Percentiles rank a stretch among this genome's conserved stretches.
phyloP scores from a whole-genome alignment of 2,797 vertebrate genomes.

The Mormyrops boulengeri region DNA sequence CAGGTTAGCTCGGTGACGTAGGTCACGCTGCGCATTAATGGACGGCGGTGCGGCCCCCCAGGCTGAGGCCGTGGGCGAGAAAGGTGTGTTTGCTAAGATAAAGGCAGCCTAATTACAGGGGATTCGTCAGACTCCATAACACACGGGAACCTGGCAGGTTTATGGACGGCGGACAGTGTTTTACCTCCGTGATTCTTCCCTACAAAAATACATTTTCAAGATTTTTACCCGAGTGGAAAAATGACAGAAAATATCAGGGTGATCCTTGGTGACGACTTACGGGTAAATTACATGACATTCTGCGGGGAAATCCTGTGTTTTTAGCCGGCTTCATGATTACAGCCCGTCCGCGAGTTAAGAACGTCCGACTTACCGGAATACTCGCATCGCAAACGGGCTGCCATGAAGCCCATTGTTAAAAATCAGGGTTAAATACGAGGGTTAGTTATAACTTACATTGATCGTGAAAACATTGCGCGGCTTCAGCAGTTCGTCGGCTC shows the following conservation, averaged over 20 bases:
- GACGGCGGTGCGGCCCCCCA: no score
- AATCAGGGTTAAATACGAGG: neutral
- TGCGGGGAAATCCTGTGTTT: neutral
- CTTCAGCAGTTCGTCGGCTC: neutral
- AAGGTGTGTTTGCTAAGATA: neutral
- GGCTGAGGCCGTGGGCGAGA: neutral
- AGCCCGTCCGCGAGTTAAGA: neutral
- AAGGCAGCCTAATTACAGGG: neutral
- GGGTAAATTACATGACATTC: neutral
- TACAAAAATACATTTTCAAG: neutral
- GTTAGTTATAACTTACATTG: neutral
- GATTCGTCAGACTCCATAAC: neutral
- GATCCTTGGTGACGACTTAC: neutral
- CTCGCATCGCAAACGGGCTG: neutral
- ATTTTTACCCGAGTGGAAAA: neutral
- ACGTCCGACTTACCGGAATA: neutral
- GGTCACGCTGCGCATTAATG: neutral
- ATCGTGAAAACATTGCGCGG: neutral
- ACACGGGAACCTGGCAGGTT: neutral
- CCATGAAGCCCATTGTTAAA: neutral
- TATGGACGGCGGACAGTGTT: neutral
- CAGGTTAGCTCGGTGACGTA: neutral
- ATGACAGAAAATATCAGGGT: neutral
- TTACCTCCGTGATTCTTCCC: neutral
- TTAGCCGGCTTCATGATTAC: neutral